Base-by-base conservation (phyloP, 2,113 vertebrate genomes). In the Herpetotheres cachinnans region DNA sequence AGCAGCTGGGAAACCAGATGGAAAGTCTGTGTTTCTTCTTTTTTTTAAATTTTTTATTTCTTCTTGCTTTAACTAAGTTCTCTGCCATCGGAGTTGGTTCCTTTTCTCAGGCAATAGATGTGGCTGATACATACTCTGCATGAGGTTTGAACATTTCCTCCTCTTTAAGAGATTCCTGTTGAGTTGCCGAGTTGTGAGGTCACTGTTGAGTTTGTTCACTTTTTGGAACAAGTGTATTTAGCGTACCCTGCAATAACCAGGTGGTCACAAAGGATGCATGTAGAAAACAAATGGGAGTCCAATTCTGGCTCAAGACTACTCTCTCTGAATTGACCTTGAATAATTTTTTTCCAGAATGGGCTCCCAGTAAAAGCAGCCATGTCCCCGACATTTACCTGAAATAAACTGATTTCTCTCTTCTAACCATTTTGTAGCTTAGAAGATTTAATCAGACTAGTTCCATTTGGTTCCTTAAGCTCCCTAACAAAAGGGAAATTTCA, bases 1-100 rank as follows among this genome's bases (percentile, higher is more conserved):
- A 93, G 69, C 97, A 97, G 94, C 96, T 96, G 96, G 86, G 81
- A 91, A 97, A 93, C 47, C 97, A 97, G 97, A 97, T 94, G 95
- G 96, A 89, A 95, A 0, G 36, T 71, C 86, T 97, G 55, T 63
- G 44, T 4, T 72, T 38, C 4, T 69, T 30, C 4, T 7, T 38
- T 56, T 11, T 19, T 5, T 18, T 30, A 6, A 2, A 2, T 8
- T 14, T n/a, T 62, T 10, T 22, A 42, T 46, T 50, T 7, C 3
- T 86, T 36, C 34, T 71, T 82, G 11, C 46, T 82, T 90, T 73
- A 86, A 72, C 29, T 55, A 55, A 83, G 26, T 84, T 89, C 49
- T 85, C 21, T 91, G 34, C 59, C 44, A 44, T 56, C 47, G 63
- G 59, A 74, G 7, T 47, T 77, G 26, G 38, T 78, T 94, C 21